These are phyloP conservation scores for Champsocephalus gunnari DNA, from an alignment of 2,797 vertebrate genomes.

Conservation along the genomic window DNA sequence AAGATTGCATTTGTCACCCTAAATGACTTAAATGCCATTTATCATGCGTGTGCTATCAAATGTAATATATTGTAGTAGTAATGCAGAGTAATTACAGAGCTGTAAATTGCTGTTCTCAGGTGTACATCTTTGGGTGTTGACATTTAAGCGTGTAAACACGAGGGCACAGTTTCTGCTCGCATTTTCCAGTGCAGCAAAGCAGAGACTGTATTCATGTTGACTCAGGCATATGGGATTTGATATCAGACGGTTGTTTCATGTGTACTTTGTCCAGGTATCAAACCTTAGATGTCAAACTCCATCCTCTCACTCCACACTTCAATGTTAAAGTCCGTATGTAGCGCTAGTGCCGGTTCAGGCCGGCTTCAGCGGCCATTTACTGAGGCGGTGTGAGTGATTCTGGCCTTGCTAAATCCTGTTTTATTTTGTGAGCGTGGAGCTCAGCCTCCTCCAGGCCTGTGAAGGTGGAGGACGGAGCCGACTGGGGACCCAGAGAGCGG, in stretches of 20 bases:
- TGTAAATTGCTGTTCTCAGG: too few relatives aligned
- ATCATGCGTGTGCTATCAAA: not conserved
- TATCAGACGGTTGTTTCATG: constrained; percentile 18
- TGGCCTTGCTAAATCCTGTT: constrained; percentile 82
- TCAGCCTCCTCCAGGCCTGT: constrained; percentile 79
- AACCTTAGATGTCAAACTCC: constrained; percentile 34
- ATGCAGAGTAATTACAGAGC: not conserved
- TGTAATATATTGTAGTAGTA: not conserved
- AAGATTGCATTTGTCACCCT: not conserved
- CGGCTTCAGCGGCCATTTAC: constrained; percentile 75
- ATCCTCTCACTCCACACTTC: constrained; percentile 20
- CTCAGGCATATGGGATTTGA: constrained; percentile 11
- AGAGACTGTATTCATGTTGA: constrained; percentile 9
- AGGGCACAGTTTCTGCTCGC: not conserved
- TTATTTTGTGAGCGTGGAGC: constrained; percentile 71
- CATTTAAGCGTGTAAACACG: too few relatives aligned
- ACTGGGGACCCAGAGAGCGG: constrained; percentile 72
- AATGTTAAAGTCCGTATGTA: constrained; percentile 54
- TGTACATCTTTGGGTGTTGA: too few relatives aligned
- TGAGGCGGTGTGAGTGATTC: constrained; percentile 73
- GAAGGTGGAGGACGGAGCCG: constrained; percentile 74
- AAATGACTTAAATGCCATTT: not conserved
- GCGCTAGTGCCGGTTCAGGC: constrained; percentile 48
- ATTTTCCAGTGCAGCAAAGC: constrained; percentile 10
- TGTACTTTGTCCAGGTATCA: constrained; percentile 27